Percentiles rank a stretch among this genome's conserved stretches.
phyloP scores from a whole-genome alignment of 2,888 invertebrate species.

The Amorpha juglandis region DNA sequence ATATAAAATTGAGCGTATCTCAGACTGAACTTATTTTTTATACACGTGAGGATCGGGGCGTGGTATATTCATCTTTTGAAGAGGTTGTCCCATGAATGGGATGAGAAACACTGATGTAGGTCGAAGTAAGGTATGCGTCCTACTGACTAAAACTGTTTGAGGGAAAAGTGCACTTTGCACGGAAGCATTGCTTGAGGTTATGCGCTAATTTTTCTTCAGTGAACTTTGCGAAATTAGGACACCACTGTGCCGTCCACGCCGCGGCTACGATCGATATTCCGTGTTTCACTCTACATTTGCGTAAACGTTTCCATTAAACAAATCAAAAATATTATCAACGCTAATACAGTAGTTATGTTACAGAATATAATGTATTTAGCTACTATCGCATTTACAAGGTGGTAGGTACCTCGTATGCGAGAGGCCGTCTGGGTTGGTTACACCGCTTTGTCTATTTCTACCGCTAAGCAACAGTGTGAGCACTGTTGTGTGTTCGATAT shows the following conservation, averaged over 20 bases:
- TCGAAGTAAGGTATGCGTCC: background rate
- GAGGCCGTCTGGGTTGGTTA: too few relatives aligned
- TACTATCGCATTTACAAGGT: too few relatives aligned
- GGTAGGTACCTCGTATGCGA: too few relatives aligned
- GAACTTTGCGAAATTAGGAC: slow-evolving; percentile 22
- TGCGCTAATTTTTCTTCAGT: slow-evolving; percentile 18
- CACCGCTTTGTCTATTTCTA: too few relatives aligned
- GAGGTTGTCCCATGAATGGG: background rate
- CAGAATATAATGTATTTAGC: too few relatives aligned
- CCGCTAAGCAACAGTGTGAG: too few relatives aligned
- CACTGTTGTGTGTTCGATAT: too few relatives aligned
- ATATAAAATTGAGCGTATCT: too few relatives aligned
- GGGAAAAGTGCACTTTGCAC: background rate
- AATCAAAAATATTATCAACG: background rate
- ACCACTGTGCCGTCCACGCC: background rate
- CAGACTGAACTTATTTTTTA: too few relatives aligned
- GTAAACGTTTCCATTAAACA: slow-evolving; percentile 3
- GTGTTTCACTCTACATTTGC: background rate
- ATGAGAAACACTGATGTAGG: background rate
- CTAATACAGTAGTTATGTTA: too few relatives aligned
- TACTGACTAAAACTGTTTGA: background rate
- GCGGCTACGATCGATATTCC: background rate
- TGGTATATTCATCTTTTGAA: background rate
- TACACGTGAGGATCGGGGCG: too few relatives aligned
- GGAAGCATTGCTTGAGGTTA: slow-evolving; percentile 7